Evolutionary conservation across 1,140 invertebrate genomes (phyloP).

Genomic region (Melanaphis sacchari): DNA sequence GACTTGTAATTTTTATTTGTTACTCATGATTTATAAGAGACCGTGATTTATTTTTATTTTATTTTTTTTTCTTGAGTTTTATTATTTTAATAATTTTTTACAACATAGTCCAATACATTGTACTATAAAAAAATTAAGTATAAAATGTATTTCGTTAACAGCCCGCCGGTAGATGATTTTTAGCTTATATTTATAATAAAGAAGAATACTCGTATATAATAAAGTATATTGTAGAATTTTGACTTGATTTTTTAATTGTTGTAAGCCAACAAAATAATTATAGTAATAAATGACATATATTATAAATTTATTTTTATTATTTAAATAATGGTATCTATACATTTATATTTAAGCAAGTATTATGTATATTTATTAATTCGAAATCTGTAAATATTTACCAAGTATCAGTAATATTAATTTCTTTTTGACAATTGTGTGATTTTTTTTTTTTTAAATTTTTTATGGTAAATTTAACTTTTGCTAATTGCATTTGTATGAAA

Average conservation of each 20-base stretch:
- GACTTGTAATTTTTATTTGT: conserved; percentile 9
- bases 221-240: conserved; percentile 8
- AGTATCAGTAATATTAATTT: background rate
- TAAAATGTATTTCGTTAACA: background rate
- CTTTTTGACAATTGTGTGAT: background rate
- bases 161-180: background rate
- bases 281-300: background rate
- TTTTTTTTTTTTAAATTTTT: background rate
- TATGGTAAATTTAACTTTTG: background rate
- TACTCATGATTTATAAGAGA: conserved; percentile 29
- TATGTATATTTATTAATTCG: background rate
- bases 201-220: conserved; percentile 39
- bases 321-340: background rate
- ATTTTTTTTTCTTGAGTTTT: background rate
- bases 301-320: conserved; percentile 24
- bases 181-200: background rate
- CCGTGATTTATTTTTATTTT: conserved; percentile 38
- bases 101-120: background rate
- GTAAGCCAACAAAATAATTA: background rate
- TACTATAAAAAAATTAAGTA: background rate
- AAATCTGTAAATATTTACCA: conserved; percentile 16
- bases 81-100: conserved; percentile 9
- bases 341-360: conserved; percentile 4
- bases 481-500: conserved; percentile 8
- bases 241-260: conserved; percentile 2